Base-by-base conservation (phyloP, 2,888 invertebrate species). In the Mylabris sibirica region DNA sequence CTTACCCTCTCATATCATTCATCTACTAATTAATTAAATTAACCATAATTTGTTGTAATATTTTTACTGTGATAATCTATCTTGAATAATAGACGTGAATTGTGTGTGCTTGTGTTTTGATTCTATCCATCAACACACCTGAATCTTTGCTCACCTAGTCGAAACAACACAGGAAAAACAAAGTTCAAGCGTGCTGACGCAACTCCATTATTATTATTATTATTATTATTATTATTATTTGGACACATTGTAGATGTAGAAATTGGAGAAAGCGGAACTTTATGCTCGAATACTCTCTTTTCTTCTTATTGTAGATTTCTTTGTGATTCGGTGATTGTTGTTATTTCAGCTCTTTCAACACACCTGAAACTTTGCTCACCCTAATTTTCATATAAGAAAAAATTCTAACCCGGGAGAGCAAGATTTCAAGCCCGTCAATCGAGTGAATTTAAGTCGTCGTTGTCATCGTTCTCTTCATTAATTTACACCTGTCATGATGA, bases 291-390 rank as follows among this genome's bases (percentile, higher is more conserved):
- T 30, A 30, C 30, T 30, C 30, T 30, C 30, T 8, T 30, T 30
- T 30, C 30, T 1, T 30, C 30, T 30, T 30, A 1, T n/a, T n/a
- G n/a, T n/a, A n/a, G 5, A 5, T 30, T 30, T 30, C 30, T 30
- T 30, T 30, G 3, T 30, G 8, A 30, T 30, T 30, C 30, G 8
- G 8, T 35, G 2, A 11, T 35, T 35, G 35, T 35, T 35, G 35
- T 11, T 35, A 35, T 35, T 11, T 35, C 87, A 88, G 86, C 88
- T 74, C 71, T 74, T 80, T 80, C 76, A 76, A 92, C 92, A 92
- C 92, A 92, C 92, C 92, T 92, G 92, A 92, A 92, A 92, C 92
- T 92, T 93, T 93, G 92, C 92, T 92, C 92, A 93, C 92, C 92
- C 92, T 85, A 85, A 85, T 78, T 74, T 24, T 30, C 30, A 6